Percentiles rank a stretch among this genome's conserved stretches.
phyloP scores from a whole-genome alignment of 2,888 invertebrate genomes.

The Acrobasis repandana region DNA sequence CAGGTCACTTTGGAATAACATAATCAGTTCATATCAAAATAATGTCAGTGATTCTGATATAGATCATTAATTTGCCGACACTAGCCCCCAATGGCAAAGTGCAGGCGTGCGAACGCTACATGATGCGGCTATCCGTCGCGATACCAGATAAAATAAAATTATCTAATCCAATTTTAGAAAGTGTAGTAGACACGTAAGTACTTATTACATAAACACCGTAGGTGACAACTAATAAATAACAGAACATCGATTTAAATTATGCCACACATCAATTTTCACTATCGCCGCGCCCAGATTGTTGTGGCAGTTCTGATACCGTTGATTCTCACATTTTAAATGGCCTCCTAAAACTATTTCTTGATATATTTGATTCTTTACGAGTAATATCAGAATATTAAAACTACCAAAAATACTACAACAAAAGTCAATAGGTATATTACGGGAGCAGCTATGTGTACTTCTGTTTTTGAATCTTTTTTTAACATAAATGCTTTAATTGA shows the following conservation, averaged over 20 bases:
- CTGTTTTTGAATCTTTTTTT: too few relatives aligned
- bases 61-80: neutral
- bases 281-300: too few relatives aligned
- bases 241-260: slow-evolving; percentile 8
- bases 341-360: too few relatives aligned
- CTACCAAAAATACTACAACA: too few relatives aligned
- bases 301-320: too few relatives aligned
- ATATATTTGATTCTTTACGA: too few relatives aligned
- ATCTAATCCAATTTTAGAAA: slow-evolving; percentile 34
- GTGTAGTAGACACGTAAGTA: slow-evolving; percentile 29
- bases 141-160: slow-evolving; percentile 32
- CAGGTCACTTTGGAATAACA: neutral
- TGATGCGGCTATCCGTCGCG: slow-evolving; percentile 20
- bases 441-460: too few relatives aligned
- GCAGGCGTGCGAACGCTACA: slow-evolving; percentile 6
- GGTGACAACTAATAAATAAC: slow-evolving; percentile 23
- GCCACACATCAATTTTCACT: neutral
- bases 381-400: too few relatives aligned
- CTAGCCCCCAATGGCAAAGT: neutral
- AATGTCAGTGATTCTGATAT: neutral
- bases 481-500: too few relatives aligned
- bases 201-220: slow-evolving; percentile 16
- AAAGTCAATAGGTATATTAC: too few relatives aligned
- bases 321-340: too few relatives aligned
- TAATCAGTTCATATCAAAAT: neutral